These are phyloP conservation scores for Drosophila lowei DNA, from an alignment of 1,140 invertebrate genomes.

Conservation along the genomic window DNA sequence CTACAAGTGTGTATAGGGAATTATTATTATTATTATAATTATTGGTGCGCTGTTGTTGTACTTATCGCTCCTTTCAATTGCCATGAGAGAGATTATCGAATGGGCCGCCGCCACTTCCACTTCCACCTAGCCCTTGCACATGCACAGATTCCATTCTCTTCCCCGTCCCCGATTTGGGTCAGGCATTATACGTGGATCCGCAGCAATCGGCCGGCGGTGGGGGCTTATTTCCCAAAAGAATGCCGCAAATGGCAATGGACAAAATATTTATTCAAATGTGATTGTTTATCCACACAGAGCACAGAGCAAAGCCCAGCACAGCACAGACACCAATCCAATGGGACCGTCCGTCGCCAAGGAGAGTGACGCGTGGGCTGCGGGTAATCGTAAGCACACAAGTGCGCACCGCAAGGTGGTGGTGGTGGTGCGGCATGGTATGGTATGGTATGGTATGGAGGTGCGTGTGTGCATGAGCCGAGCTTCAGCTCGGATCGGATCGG, in stretches of 20 bases:
- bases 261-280: conserved; percentile 79
- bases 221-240: conserved; percentile 61
- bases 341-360: conserved; percentile 18
- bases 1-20: conserved; percentile 45
- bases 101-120: neutral
- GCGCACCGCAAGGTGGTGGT: neutral
- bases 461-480: conserved; percentile 42
- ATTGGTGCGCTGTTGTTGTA: conserved; percentile 30
- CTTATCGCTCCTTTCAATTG: conserved; percentile 49
- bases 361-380: conserved; percentile 63
- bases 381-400: conserved; percentile 67
- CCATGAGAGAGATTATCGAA: conserved; percentile 47
- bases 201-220: neutral
- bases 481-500: conserved; percentile 36
- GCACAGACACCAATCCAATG: neutral
- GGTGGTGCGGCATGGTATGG: neutral
- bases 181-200: conserved; percentile 1
- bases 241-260: conserved; percentile 78
- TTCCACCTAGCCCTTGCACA: conserved; percentile 12
- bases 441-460: conserved; percentile 13
- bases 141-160: conserved; percentile 26
- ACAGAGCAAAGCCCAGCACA: neutral
- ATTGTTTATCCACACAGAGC: conserved; percentile 65
- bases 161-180: conserved; percentile 35
- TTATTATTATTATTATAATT: conserved; percentile 59